A percentile compares a stretch with the other conserved stretches of the same genome.
phyloP scores from a whole-genome alignment of 2,797 vertebrate species.

The Tangara arthus region DNA sequence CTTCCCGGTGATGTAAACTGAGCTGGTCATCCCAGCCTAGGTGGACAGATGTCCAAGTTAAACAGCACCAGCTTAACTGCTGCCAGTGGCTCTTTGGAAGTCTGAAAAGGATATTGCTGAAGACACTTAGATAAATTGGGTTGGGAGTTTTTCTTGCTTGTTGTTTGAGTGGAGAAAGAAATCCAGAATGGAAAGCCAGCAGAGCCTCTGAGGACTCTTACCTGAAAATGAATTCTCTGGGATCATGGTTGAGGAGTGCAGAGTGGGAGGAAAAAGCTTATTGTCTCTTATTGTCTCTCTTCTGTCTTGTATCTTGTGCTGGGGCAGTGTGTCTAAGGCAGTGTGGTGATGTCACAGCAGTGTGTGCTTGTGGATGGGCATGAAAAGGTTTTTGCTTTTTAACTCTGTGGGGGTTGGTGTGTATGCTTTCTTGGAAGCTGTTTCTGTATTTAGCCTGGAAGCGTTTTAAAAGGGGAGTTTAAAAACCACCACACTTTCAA shows the following conservation, averaged over 20 bases:
- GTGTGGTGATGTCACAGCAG: not conserved
- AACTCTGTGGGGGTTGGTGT: not conserved
- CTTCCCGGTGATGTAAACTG: constrained; percentile 43
- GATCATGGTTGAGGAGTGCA: not conserved
- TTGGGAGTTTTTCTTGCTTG: constrained; percentile 13
- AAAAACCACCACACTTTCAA: not conserved
- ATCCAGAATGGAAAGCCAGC: not conserved
- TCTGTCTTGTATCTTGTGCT: not conserved
- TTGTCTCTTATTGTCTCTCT: not conserved
- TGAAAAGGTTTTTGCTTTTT: not conserved
- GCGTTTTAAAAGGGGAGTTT: not conserved
- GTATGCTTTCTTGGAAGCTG: not conserved
- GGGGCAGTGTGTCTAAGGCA: not conserved
- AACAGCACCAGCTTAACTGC: constrained; percentile 40
- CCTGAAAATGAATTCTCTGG: not conserved
- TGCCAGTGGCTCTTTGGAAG: constrained; percentile 32
- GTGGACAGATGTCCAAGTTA: constrained; percentile 57
- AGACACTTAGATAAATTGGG: constrained; percentile 17
- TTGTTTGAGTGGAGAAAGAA: not conserved
- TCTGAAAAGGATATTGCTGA: constrained; percentile 29
- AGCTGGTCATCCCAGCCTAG: constrained; percentile 46
- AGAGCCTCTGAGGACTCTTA: not conserved
- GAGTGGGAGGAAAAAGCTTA: not conserved
- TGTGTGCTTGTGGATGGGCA: not conserved
- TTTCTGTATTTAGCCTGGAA: not conserved